A percentile compares a stretch with the other conserved stretches of the same genome.
Conservation (phyloP, 2,113 vertebrate genomes). For the Pampusana beccarii region DNA sequence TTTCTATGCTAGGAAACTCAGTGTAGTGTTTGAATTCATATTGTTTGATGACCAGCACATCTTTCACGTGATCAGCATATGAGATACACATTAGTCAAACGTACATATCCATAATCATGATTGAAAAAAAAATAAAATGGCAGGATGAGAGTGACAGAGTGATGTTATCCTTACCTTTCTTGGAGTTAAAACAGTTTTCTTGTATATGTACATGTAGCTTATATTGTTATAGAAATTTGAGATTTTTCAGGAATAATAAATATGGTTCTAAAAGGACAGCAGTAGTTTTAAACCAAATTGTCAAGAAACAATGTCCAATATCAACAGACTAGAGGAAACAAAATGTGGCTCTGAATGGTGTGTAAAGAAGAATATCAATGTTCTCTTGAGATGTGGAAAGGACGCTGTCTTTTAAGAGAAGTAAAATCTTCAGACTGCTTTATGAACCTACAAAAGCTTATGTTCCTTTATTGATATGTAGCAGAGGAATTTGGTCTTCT, state of each 20-base stretch:
- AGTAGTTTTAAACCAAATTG: neutral
- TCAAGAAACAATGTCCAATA: neutral
- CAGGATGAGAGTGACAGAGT: too few species aligned
- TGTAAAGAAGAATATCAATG: neutral
- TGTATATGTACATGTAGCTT: neutral
- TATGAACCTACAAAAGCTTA: neutral
- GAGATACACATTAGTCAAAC: too few species aligned
- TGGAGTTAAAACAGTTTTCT: neutral
- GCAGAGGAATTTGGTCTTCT: neutral
- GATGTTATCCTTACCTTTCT: neutral
- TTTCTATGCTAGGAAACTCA: neutral
- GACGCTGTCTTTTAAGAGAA: neutral
- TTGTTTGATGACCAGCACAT: neutral
- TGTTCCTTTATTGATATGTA: neutral
- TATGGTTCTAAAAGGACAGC: neutral
- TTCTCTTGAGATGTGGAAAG: neutral
- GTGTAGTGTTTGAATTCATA: neutral
- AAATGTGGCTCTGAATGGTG: neutral
- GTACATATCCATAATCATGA: too few species aligned
- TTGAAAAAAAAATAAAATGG: too few species aligned
- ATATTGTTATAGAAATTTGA: neutral
- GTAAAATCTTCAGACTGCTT: neutral
- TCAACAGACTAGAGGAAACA: neutral
- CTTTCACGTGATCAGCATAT: neutral
- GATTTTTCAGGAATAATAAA: neutral